These are phyloP conservation scores for Hedya salicella DNA, from an alignment of 2,888 invertebrate genomes.

Conservation along the genomic window DNA sequence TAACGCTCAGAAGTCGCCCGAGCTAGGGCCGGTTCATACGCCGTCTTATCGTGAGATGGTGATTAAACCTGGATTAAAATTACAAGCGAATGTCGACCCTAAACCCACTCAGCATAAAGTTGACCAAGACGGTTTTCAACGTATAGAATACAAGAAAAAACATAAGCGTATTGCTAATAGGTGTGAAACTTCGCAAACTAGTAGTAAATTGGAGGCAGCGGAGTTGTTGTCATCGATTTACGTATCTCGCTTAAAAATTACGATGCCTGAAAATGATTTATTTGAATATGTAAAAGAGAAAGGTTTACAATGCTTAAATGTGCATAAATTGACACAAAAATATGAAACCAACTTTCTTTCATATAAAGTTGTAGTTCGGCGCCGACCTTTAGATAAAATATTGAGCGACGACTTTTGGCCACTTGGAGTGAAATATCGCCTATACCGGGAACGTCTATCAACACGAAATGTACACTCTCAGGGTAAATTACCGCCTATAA, in stretches of 20 bases:
- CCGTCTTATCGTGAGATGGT: neutral
- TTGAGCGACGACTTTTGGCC: no score
- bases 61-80: neutral
- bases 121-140: neutral
- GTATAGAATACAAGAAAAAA: neutral
- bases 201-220: no score
- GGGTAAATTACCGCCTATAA: neutral
- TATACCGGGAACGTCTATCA: neutral
- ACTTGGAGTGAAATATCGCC: conserved; percentile 8
- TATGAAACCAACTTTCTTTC: no score
- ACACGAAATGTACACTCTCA: neutral
- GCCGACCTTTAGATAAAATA: no score
- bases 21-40: neutral
- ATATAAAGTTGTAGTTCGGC: no score
- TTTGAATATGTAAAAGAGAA: no score
- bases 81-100: neutral
- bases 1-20: no score
- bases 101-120: neutral
- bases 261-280: no score
- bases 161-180: neutral
- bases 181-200: neutral
- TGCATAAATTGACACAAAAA: no score
- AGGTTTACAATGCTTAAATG: no score
- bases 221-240: no score
- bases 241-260: no score